Base-by-base conservation (phyloP, 2,888 invertebrate genomes). In the Euspilapteryx auroguttella region DNA sequence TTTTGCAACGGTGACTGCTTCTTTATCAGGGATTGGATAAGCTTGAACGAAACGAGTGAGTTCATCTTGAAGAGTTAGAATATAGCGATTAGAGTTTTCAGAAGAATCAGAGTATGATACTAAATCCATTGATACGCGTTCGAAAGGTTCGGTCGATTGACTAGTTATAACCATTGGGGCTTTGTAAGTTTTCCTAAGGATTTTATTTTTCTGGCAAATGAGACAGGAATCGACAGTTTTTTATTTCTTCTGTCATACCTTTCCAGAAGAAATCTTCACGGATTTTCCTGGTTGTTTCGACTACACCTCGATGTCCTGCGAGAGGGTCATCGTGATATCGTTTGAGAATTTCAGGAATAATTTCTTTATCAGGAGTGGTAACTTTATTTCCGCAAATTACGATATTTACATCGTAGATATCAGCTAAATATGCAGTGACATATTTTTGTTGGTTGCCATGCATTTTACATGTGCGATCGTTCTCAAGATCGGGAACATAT, bases 231-330 rank as follows among this genome's bases (percentile, higher is more conserved):
- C n/a, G n/a, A n/a, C n/a, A n/a, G n/a, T n/a, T 33, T 39, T 47
- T 46, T 5, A 47, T 47, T 10, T 38, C 39, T 1, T 43, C 28
- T 1, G 42, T 39, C 46, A 51, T 49, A 2, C 40, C 40, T 39
- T 47, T 44, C 49, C 46, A 49, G 15, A 39, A 49, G 14, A 35
- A 49, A 29, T 45, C 36, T 0, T 40, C 34, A 2, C 44, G 31
- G 9, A 45, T 49, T 42, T 47, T 50, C 12, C 38, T 20, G 1
- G 34, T 42, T 1, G 46, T 49, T 38, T 47, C 47, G n/a, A 35
- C 12, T 1, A 47, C 35, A 9, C 48, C 47, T 6, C 46, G 38
- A 30, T 48, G 46, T 12, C 45, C 46, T 20, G 47, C 44, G 2
- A 49, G 33, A 2, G 45, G 46, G 22, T 42, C 43, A 14, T 46